Evolutionary conservation across 2,888 invertebrate species (phyloP).

Genomic region (Argynnis bischoffii): DNA sequence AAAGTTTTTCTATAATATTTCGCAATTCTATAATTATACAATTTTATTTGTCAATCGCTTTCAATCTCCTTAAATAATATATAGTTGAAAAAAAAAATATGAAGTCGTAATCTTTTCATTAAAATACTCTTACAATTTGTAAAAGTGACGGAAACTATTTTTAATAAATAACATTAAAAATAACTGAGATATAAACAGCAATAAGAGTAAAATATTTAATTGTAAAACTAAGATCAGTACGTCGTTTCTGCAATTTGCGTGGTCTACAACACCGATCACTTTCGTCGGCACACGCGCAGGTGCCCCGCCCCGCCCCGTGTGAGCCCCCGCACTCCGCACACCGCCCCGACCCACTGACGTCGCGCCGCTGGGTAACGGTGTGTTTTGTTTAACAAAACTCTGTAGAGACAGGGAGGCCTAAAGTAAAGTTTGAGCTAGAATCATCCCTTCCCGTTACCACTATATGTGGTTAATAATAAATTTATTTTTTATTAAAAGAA

Average conservation of each 20-base stretch:
- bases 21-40: not conserved
- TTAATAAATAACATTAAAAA: too few relatives aligned
- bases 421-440: slow-evolving; percentile 30
- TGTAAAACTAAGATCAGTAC: slow-evolving; percentile 18
- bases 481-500: not conserved
- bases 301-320: slow-evolving; percentile 42
- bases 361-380: slow-evolving; percentile 52
- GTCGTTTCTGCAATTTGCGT: slow-evolving; percentile 49
- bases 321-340: slow-evolving; percentile 27
- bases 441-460: not conserved
- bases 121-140: too few relatives aligned
- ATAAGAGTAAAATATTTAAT: not conserved
- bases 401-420: slow-evolving; percentile 45
- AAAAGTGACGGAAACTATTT: too few relatives aligned
- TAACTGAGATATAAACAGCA: not conserved
- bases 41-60: not conserved
- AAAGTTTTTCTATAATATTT: not conserved
- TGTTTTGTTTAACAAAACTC: slow-evolving; percentile 60
- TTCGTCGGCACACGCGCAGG: slow-evolving; percentile 56
- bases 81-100: too few relatives aligned
- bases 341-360: slow-evolving; percentile 36
- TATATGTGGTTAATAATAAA: not conserved
- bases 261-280: slow-evolving; percentile 52
- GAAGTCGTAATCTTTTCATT: too few relatives aligned
- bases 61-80: not conserved